Conservation (phyloP, 2,888 invertebrate genomes). For the Lithophane leautieri region DNA sequence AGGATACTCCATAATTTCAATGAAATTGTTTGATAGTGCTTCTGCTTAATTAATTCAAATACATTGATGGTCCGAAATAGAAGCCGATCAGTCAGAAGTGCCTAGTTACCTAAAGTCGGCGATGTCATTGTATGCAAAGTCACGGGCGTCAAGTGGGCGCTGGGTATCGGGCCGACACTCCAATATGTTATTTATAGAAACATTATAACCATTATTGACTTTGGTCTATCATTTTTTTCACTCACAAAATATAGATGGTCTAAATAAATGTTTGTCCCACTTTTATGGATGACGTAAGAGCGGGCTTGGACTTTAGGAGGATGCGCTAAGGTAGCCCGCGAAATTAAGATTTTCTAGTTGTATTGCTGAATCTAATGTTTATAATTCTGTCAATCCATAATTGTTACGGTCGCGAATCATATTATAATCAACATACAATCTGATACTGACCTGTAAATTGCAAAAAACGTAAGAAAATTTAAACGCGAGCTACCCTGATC, state of each 20-base stretch:
- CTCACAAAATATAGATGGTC: slow-evolving; percentile 5
- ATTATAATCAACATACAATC: too few relatives aligned
- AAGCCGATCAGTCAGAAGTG: slow-evolving; percentile 39
- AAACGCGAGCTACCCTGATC: too few relatives aligned
- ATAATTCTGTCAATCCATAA: too few relatives aligned
- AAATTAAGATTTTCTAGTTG: too few relatives aligned
- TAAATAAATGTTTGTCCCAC: slow-evolving; percentile 26
- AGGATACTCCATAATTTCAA: slow-evolving; percentile 24
- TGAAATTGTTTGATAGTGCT: slow-evolving; percentile 32
- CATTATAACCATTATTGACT: slow-evolving; percentile 36
- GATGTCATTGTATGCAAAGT: slow-evolving; percentile 51
- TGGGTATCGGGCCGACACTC: slow-evolving; percentile 46
- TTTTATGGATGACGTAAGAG: slow-evolving; percentile 1
- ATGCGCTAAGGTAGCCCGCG: too few relatives aligned
- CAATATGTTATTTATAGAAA: slow-evolving; percentile 59
- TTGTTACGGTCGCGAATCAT: too few relatives aligned
- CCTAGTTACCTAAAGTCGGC: slow-evolving; percentile 36
- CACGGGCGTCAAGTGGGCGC: slow-evolving; percentile 64
- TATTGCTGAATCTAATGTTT: too few relatives aligned
- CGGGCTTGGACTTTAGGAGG: not conserved
- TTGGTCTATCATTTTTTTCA: slow-evolving; percentile 27
- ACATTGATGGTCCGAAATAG: slow-evolving; percentile 48
- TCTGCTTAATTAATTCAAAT: slow-evolving; percentile 29
- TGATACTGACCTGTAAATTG: too few relatives aligned
- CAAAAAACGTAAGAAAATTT: too few relatives aligned